Evolutionary conservation across 2,797 vertebrate genomes (phyloP), one percentile per base, ranked within the genome.

Genomic region (Aldrovandia affinis): DNA sequence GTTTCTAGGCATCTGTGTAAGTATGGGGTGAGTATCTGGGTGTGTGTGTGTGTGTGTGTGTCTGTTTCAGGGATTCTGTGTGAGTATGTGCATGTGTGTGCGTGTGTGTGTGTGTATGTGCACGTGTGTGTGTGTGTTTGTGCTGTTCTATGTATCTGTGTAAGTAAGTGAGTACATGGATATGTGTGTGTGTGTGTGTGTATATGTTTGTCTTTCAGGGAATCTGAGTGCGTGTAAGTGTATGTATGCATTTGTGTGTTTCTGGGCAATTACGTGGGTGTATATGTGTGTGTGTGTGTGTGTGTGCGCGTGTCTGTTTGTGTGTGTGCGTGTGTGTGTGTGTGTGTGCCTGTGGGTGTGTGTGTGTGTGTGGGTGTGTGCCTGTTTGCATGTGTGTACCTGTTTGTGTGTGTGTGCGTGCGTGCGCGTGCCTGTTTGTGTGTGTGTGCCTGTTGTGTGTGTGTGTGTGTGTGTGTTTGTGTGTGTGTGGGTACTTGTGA

Each of bases 141-240:
- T 70, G 42, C n/a, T n/a, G n/a, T n/a, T 82, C 18, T 73, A 25
- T 44, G 20, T 30, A 25, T 42, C 14, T n/a, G 14, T 8, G n/a
- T n/a, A n/a, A n/a, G n/a, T n/a, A n/a, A n/a, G n/a, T n/a, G n/a
- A n/a, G n/a, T n/a, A n/a, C n/a, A n/a, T n/a, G n/a, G n/a, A n/a
- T n/a, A n/a, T n/a, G n/a, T 65, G 22, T 28, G 42, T n/a, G 57
- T 50, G 25, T 55, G 78, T 65, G 61, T 54, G 63, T 65, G 83
- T 33, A 4, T 63, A 0, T 47, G 54, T 0, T 18, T 47, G 54
- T 20, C n/a, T n/a, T n/a, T n/a, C n/a, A n/a, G n/a, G n/a, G n/a
- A n/a, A n/a, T n/a, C n/a, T 75, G 83, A 28, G 54, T 61, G 42
- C 1, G 42, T n/a, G n/a, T n/a, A n/a, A n/a, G n/a, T n/a, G n/a